Base-by-base conservation (phyloP, 2,797 vertebrate genomes). In the Lophius americanus region DNA sequence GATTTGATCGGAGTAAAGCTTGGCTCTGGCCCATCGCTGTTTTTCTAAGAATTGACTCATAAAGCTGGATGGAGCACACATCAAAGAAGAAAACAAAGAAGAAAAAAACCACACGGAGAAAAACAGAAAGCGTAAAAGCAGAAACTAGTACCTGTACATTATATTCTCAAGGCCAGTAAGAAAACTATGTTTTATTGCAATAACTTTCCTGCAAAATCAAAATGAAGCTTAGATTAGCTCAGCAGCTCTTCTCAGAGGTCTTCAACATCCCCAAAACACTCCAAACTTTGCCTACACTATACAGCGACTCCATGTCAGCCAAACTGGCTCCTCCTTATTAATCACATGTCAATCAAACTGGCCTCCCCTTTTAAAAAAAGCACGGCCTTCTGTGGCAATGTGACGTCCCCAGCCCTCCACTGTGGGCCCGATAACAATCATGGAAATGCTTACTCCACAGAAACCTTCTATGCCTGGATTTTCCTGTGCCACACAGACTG, bases 361-460 rank as follows among this genome's bases (percentile, higher is more conserved):
- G 73, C 51, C 88, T 87, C 79, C 78, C 64, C 73, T 81, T 85
- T 79, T 75, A 36, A 39, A 41, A 48, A 60, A 32, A 41, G 33
- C 9, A 56, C 51, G 50, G 8, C 5, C 51, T 49, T 61, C 38
- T 59, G 60, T 35, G 56, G 44, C 55, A 43, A 54, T 0, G 41
- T 61, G 55, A 47, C 41, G 2, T 58, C 46, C 47, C 47, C 51
- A 8, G 51, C 67, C 60, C 74, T 67, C 49, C 23, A 2, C 70
- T 51, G 47, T 57, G 67, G 62, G 67, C 68, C 69, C 13, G 32
- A 70, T 80, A 84, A 78, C 82, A 84, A 60, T 39, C 14, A 50
- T 55, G 62, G 73, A 88, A 87, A 80, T 65, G 86, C 87, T 87
- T 79, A 87, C 76, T 74, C 68, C 48, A 78, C 86, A 85, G 51